A percentile compares a stretch with the other conserved stretches of the same genome.
phyloP scores from a whole-genome alignment of 1,140 invertebrate species.

The Pachyrhynchus sulphureomaculatus region DNA sequence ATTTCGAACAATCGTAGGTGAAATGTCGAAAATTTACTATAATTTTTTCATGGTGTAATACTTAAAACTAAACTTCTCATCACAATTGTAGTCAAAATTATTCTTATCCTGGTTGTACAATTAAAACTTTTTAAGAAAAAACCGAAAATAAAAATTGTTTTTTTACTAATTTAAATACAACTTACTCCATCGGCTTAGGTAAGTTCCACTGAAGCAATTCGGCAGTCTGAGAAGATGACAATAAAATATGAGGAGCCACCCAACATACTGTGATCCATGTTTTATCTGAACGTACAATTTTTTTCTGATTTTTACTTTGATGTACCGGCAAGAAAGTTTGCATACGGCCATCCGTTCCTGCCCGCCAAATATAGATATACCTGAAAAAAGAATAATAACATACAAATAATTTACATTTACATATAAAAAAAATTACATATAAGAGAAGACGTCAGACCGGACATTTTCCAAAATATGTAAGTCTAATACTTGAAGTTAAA shows the following conservation, averaged over 20 bases:
- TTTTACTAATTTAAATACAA: too few species aligned
- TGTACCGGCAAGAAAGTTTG: conserved; percentile 50
- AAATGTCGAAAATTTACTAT: too few species aligned
- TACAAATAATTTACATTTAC: conserved; percentile 12
- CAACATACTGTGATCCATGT: conserved; percentile 59
- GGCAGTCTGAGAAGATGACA: conserved; percentile 55
- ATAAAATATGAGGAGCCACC: conserved; percentile 54
- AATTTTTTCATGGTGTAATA: too few species aligned
- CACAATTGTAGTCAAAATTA: too few species aligned
- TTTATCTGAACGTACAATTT: conserved; percentile 41
- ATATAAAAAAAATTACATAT: conserved; percentile 4
- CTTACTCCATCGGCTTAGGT: conserved; percentile 39
- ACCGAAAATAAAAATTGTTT: too few species aligned
- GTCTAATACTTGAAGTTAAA: too few species aligned
- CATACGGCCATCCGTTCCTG: conserved; percentile 57
- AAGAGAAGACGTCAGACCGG: too few species aligned
- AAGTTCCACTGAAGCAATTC: conserved; percentile 59
- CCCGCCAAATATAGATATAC: conserved; percentile 58
- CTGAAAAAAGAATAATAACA: conserved; percentile 41
- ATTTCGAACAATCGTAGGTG: too few species aligned
- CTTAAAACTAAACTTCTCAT: too few species aligned
- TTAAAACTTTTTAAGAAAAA: too few species aligned
- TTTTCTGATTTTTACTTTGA: conserved; percentile 34
- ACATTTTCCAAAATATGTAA: too few species aligned
- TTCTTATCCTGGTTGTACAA: too few species aligned